Evolutionary conservation across 2,797 vertebrate species (phyloP).

Genomic region (Sebastes reedi): DNA sequence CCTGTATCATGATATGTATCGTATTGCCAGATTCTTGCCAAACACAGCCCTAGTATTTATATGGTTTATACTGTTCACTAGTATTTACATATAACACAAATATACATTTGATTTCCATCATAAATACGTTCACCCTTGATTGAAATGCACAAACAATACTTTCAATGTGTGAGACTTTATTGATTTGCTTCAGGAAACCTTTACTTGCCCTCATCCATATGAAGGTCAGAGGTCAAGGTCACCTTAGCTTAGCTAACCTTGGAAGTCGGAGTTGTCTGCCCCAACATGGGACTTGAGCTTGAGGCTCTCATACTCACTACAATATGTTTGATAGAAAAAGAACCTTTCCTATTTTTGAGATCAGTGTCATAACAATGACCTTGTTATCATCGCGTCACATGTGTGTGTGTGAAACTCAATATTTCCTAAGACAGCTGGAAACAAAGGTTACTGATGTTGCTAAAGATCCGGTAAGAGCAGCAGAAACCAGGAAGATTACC

Average conservation of each 20-base stretch:
- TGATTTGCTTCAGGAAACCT: not conserved
- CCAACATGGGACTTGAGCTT: not conserved
- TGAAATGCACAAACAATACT: not conserved
- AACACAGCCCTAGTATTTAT: not conserved
- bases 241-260: not conserved
- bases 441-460: slow-evolving; percentile 19
- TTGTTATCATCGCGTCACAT: not conserved
- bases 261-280: not conserved
- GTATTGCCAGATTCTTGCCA: not conserved
- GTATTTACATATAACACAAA: not conserved
- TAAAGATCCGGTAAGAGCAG: slow-evolving; percentile 38
- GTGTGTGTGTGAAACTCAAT: not conserved
- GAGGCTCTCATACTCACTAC: not conserved
- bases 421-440: slow-evolving; percentile 42
- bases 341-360: not conserved
- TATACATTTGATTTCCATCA: not conserved
- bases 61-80: no score
- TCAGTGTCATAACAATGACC: not conserved
- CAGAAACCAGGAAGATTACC: slow-evolving; percentile 35
- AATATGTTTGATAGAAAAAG: not conserved
- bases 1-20: not conserved
- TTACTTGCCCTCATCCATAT: not conserved
- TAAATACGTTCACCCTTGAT: not conserved
- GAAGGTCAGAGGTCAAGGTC: slow-evolving; percentile 24
- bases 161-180: not conserved